Base-by-base conservation (phyloP, 2,888 invertebrate species). In the Scelioninae gen. 2 region DNA sequence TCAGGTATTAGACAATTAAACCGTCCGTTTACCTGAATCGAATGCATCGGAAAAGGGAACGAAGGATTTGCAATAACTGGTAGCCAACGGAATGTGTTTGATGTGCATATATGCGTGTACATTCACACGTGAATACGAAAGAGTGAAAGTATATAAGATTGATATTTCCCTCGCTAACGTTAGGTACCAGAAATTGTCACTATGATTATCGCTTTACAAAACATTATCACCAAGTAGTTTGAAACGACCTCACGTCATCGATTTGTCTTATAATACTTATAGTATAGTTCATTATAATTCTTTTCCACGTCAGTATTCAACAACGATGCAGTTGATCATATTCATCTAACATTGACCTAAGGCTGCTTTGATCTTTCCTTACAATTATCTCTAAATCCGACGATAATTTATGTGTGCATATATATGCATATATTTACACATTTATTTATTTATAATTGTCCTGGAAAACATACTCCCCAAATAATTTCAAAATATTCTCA, bases 61-160 rank as follows among this genome's bases (percentile, higher is more conserved):
- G 58, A 46, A 53, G 31, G 35, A 33, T 57, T 48, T 50, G 31
- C 41, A 70, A 57, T 48, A 46, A 67, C 60, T 53, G 57, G 57
- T 48, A 67, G 45, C 63, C 57, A 68, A 68, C 63, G 73, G 63
- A 68, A 73, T 64, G 64, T 64, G 45, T 70, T 6, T 28, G n/a
- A 7, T 35, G 25, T 58, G 43, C 16, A n/a, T 15, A 19, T 31
- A 15, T 41, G 41, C 39, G 9, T 37, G 39, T 39, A 43, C 37
- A 9, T n/a, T n/a, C 9, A 16, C 13, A 22, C 25, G 13, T 31
- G 7, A 35, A 35, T 39, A 3, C 11, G 10, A 43, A 19, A 52
- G 5, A 41, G 43, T 31, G 33, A 64, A 45, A 64, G 37, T 37
- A 55, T 52, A 28, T 41, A 25, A 16, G 25, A 39, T 58, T 43